These are phyloP conservation scores for Thyatira batis DNA, from an alignment of 2,888 invertebrate species.

Conservation along the genomic window DNA sequence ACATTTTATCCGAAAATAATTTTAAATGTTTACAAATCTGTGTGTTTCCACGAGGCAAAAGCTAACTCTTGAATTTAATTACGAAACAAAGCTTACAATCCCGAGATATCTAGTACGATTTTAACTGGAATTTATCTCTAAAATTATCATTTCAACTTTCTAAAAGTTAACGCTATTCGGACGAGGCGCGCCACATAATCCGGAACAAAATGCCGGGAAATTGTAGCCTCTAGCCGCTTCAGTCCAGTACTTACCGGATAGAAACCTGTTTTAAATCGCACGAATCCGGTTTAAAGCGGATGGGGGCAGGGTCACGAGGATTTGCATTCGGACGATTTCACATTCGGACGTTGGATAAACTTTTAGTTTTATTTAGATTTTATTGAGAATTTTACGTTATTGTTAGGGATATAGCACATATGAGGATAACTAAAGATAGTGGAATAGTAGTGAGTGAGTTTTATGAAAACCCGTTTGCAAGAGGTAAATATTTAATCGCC, in stretches of 20 bases:
- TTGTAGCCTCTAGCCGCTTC: conserved; percentile 38
- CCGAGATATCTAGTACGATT: not conserved
- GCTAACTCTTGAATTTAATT: too few species aligned
- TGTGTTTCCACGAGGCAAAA: too few species aligned
- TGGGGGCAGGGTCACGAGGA: conserved; percentile 33
- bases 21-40: too few species aligned
- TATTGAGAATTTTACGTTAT: not conserved
- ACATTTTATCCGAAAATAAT: too few species aligned
- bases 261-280: conserved; percentile 46
- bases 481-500: too few species aligned
- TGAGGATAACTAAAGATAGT: not conserved
- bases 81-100: not conserved
- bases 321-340: conserved; percentile 36
- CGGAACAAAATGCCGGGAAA: conserved; percentile 43
- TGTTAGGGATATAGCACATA: not conserved
- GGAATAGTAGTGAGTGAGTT: too few species aligned
- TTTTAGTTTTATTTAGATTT: conserved; percentile 1
- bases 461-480: too few species aligned
- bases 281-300: conserved; percentile 30
- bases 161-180: conserved; percentile 33
- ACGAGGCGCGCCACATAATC: conserved; percentile 38
- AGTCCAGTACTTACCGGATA: conserved; percentile 47
- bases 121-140: conserved; percentile 15
- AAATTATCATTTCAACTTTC: conserved; percentile 34
- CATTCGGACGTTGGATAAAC: conserved; percentile 7